These are phyloP conservation scores for Harlomillsia oculata DNA, from an alignment of 1,140 invertebrate genomes.

Conservation along the genomic window DNA sequence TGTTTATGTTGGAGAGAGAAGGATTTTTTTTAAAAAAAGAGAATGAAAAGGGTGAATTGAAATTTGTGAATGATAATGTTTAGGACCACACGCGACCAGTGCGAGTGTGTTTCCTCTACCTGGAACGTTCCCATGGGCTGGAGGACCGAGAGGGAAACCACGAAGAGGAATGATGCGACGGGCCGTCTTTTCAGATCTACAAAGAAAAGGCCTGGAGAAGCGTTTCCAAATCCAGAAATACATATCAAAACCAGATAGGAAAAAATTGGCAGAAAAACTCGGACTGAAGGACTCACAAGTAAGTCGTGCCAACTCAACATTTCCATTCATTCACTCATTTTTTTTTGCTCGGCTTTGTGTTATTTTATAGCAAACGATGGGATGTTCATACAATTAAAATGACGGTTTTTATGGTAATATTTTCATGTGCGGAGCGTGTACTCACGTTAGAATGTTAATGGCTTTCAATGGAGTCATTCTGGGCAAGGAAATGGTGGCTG, in stretches of 20 bases:
- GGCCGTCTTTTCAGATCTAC: conserved; percentile 84
- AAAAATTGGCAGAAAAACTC: conserved; percentile 88
- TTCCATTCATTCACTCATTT: background rate
- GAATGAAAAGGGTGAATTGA: too few species aligned
- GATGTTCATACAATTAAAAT: too few species aligned
- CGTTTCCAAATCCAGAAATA: conserved; percentile 96
- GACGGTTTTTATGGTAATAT: too few species aligned
- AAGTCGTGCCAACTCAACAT: conserved; percentile 34
- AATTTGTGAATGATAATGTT: conserved; percentile 6
- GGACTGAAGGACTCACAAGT: conserved; percentile 92
- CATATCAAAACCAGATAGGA: conserved; percentile 92
- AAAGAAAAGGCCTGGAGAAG: conserved; percentile 86
- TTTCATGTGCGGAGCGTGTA: too few species aligned
- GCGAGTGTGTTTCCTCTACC: conserved; percentile 55
- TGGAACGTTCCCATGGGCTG: conserved; percentile 66
- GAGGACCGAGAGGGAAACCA: conserved; percentile 66
- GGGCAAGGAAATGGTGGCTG: too few species aligned
- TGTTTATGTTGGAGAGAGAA: background rate
- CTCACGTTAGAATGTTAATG: too few species aligned
- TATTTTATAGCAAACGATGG: too few species aligned
- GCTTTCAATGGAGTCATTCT: too few species aligned
- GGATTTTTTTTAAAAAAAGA: too few species aligned
- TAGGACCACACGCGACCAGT: conserved; percentile 41
- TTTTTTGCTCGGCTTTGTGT: background rate
- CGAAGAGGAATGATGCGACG: conserved; percentile 87